Evolutionary conservation across 2,113 vertebrate genomes (phyloP), one percentile per base, ranked within the genome.

Genomic region (Percina caprodes): DNA sequence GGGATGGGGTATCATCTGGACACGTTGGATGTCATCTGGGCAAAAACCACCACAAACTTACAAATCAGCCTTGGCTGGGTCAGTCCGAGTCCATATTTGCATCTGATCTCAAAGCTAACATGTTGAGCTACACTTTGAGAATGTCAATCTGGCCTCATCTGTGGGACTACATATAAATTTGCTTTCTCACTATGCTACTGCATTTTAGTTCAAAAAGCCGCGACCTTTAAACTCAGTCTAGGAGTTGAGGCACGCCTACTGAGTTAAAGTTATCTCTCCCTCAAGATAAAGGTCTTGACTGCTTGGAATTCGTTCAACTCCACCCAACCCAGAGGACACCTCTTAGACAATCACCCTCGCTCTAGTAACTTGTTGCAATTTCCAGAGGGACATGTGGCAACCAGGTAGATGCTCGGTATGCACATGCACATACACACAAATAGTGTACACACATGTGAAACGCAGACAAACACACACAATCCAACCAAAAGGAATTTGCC

Each of bases 1-100:
- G 75, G 90, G 82, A 85, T 51, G 58, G 76, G 79, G 55, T 74
- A 89, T 88, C 61, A 84, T 79, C 78, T 80, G 71, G 60, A 79
- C 49, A 68, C 7, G 30, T 55, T 84, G 74, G 60, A 77, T 71
- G 67, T 61, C 69, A 87, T 82, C 81, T 60, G 24, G 19, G 56
- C 69, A 52, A 63, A 59, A 87, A 63, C 11, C n/a, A 69, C 18
- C 46, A 54, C 51, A 82, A 70, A 62, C 54, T 12, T 51, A 45
- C 11, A 42, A 60, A 74, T 42, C 2, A 42, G 18, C 51, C 60
- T 62, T 54, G 72, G 49, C 69, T 16, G 52, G 60, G 65, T 1
- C 13, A 19, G 59, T 56, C 24, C 0, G 13, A 19, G 59, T 60
- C n/a, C 35, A 26, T 66, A 30, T 72, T 80, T 54, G 62, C 65